A percentile compares a stretch with the other conserved stretches of the same genome.
phyloP scores from a whole-genome alignment of 2,113 vertebrate genomes.

The Antechinus flavipes region DNA sequence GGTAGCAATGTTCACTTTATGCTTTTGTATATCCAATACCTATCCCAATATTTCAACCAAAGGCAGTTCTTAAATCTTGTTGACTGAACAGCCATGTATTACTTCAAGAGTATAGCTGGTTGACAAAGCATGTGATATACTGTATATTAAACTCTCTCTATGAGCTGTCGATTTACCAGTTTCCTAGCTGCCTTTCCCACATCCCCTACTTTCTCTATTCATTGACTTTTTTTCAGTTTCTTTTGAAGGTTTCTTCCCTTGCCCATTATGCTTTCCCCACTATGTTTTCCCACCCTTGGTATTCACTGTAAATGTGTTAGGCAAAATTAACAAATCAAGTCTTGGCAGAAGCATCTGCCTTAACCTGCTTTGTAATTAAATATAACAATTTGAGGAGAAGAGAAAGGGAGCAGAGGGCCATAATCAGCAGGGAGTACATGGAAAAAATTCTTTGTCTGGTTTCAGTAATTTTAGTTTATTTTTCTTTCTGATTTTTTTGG shows the following conservation, averaged over 20 bases:
- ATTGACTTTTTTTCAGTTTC: conserved; percentile 20
- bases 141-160: not conserved
- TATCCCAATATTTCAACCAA: not conserved
- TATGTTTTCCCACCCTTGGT: not conserved
- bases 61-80: not conserved
- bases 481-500: conserved; percentile 74
- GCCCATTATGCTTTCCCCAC: not conserved
- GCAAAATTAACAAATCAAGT: not conserved
- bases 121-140: not conserved
- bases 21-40: not conserved
- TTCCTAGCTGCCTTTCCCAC: not conserved
- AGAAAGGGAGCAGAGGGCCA: not conserved
- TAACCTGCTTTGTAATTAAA: conserved; percentile 61
- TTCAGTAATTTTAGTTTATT: conserved; percentile 70
- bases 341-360: conserved; percentile 23
- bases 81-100: not conserved
- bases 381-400: conserved; percentile 53
- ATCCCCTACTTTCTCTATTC: not conserved
- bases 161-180: not conserved
- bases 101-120: not conserved
- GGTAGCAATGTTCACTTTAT: not conserved
- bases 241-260: not conserved
- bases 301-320: not conserved
- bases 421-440: conserved; percentile 58
- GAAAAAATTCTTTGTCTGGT: conserved; percentile 72